Evolutionary conservation across 2,113 vertebrate genomes (phyloP).

Genomic region (Phasianus colchicus): DNA sequence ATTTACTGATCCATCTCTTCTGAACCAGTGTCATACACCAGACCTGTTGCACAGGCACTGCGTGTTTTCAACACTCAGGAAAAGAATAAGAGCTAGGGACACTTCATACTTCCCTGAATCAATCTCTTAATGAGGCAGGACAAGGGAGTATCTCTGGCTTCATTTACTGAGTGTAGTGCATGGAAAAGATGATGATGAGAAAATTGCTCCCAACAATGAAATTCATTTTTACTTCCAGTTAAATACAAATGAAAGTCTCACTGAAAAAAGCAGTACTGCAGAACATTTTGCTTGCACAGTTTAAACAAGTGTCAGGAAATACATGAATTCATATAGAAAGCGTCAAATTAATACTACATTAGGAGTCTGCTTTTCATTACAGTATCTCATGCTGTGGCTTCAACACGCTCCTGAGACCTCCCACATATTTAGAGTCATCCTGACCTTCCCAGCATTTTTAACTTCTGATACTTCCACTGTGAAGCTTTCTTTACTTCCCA

Average conservation of each 20-base stretch:
- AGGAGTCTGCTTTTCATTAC: background rate
- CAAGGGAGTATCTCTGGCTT: background rate
- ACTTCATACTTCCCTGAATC: background rate
- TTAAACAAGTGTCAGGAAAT: background rate
- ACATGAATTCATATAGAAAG: background rate
- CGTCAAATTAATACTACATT: background rate
- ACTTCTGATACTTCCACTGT: background rate
- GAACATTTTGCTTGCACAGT: background rate
- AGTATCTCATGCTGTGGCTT: background rate
- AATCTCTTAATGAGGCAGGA: background rate
- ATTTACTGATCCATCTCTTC: background rate
- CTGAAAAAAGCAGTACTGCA: background rate
- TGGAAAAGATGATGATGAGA: background rate
- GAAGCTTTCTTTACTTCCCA: background rate
- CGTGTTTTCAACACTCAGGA: background rate
- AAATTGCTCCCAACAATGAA: background rate
- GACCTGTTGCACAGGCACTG: background rate
- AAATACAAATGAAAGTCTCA: background rate
- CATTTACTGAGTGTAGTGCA: background rate
- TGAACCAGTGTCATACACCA: background rate
- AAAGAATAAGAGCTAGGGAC: background rate
- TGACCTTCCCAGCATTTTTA: background rate
- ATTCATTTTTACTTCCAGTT: background rate
- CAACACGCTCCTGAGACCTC: background rate
- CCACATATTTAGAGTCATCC: background rate